Base-by-base conservation (phyloP, 2,888 invertebrate species). In the Nasonovia ribisnigri region DNA sequence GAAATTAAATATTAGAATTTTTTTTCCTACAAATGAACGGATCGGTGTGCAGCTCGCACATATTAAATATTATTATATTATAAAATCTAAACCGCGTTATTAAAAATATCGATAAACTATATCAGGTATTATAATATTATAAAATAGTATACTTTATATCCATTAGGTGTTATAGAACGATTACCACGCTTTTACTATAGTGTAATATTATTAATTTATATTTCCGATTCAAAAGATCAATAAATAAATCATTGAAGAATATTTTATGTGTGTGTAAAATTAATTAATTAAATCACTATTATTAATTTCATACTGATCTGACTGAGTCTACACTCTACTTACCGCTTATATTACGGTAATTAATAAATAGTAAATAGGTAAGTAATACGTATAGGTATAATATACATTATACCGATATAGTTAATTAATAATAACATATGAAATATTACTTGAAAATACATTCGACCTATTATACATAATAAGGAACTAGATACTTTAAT, bases 61-160 rank as follows among this genome's bases (percentile, higher is more conserved):
- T 26, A 77, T 36, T 20, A 77, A 77, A 77, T 77, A 20, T 20
- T 36, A 36, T 36, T 36, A 20, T 77, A 36, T 77, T 42, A 77
- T 77, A 36, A 36, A 77, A 77, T 77, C 20, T 77, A 20, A 48
- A 90, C 46, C 51, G 6, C 51, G 77, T 42, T 51, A 90, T 90
- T 54, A 84, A 90, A 90, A 90, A 90, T 90, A 29, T 84, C 90
- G 36, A 90, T 77, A 90, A 90, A 84, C 48, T 36, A 20, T 77
- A 77, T 36, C 20, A 54, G 20, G 51, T 77, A 77, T 77, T 77
- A 77, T 20, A 36, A 36, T 48, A 77, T 36, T 77, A 26, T 90
- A 90, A 77, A 77, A 77, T 84, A 36, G 48, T 46, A 84, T 84
- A 84, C 77, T 29, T 29, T 84, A 51, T 51, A 90, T 51, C 26